Percentiles rank a stretch among this genome's conserved stretches.
Evolutionary conservation across 2,797 vertebrate genomes (phyloP).

Genomic region (Myoxocephalus aenaeus): DNA sequence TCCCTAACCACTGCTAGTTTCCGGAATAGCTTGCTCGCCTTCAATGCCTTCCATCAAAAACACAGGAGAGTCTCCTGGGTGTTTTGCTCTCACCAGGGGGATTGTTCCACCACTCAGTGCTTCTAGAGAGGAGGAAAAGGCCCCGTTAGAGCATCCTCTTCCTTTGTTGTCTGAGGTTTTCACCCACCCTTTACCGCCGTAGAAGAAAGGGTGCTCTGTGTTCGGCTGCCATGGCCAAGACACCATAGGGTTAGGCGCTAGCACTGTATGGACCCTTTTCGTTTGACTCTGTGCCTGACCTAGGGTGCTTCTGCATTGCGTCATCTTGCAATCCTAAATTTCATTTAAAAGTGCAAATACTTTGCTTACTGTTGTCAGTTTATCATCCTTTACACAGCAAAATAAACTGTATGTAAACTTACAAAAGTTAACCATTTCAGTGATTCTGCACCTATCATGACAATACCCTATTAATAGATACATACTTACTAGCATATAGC

Average conservation of each 20-base stretch:
- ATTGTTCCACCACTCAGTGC: conserved; percentile 38
- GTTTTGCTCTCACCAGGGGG: conserved; percentile 24
- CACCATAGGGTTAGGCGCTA: neutral
- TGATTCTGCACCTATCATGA: too few species aligned
- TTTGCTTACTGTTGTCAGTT: neutral
- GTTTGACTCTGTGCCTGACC: neutral
- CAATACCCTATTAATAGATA: too few species aligned
- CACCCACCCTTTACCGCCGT: neutral
- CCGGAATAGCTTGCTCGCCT: conserved; percentile 40
- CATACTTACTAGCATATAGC: neutral
- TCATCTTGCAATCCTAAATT: neutral
- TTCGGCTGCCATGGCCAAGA: neutral
- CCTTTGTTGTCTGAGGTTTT: conserved; percentile 1
- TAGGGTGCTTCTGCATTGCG: neutral
- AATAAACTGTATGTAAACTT: neutral
- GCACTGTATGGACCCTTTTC: neutral
- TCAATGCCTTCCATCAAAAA: conserved; percentile 50
- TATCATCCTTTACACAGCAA: neutral
- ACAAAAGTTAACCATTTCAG: neutral
- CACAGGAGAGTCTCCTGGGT: conserved; percentile 38
- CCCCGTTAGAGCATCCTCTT: conserved; percentile 3
- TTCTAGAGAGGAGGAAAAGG: conserved; percentile 21
- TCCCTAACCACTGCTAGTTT: conserved; percentile 28
- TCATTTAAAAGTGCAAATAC: neutral
- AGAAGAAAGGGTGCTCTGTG: neutral